Evolutionary conservation across 37 sponge, comb jelly and placozoan species (phyloP), one percentile per base, ranked within the genome.

Genomic region (Haliclona indistincta): DNA sequence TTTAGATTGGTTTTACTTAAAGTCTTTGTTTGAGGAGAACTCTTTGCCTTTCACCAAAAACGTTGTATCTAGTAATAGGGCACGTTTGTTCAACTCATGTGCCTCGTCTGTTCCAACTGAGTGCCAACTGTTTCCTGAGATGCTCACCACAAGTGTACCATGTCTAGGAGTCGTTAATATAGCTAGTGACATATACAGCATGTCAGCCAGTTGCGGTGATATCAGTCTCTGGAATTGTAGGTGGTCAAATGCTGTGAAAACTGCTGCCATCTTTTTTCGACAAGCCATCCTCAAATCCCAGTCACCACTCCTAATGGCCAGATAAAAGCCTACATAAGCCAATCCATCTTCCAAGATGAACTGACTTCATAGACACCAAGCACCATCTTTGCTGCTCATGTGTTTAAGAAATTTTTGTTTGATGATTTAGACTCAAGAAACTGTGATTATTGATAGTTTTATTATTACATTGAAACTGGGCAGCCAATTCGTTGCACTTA

Each of bases 291-390:
- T 40, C 17, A 69, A 42, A 43, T 40, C 15, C 70, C 70, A 69
- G 43, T 69, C 51, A 41, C 70, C 70, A 69, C 70, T 69, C 8
- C 70, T 38, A 4, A 69, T 45, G 7, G 70, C 70, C 26, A 69
- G 39, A 43, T 26, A 69, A 7, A 69, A 37, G 29, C 51, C 45
- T 20, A 69, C 28, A 22, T 69, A 69, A 4, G 70, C 47, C 70
- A 69, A 28, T 40, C 49, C 70, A 69, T 69, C 70, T 17, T 13
- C 10, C n/a, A 69, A 69, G 4, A 69, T 49, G 43, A 69, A 69
- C 51, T 69, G 70, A 38, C 39, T 29, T 49, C 70, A 69, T 20
- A 69, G 43, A 20, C 32, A 43, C 77, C 77, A 76, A 38, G 77
- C 64, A 4, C 60, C 64, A 61, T 75, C 75, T 62, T 22, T 60